A percentile compares a stretch with the other conserved stretches of the same genome.
These are phyloP conservation scores for Diplazon laetatorius DNA, from an alignment of 2,888 invertebrate species.

Conservation along the genomic window DNA sequence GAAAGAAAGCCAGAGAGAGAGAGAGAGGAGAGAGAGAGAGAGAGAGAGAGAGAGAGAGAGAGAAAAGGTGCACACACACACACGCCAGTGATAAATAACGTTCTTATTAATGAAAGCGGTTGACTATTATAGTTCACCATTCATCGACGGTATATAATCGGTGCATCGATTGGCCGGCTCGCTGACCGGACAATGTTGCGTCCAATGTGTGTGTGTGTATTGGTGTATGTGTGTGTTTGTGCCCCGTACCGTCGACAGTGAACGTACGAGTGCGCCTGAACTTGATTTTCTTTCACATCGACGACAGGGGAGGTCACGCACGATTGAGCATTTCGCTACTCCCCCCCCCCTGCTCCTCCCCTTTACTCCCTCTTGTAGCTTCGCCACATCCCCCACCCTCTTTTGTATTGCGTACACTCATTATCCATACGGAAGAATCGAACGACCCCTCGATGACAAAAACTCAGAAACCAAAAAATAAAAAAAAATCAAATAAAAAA, in stretches of 20 bases:
- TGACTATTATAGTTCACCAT: conserved; percentile 59
- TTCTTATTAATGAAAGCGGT: conserved; percentile 56
- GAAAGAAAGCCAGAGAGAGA: too few relatives aligned
- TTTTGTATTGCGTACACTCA: conserved; percentile 21
- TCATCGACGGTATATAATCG: conserved; percentile 60
- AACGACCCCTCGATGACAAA: neutral
- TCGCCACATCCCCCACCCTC: neutral
- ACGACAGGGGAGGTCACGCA: conserved; percentile 59
- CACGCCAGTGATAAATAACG: conserved; percentile 16
- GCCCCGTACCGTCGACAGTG: conserved; percentile 46
- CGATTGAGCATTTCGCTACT: conserved; percentile 45
- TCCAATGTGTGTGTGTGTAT: conserved; percentile 19
- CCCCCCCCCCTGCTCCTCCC: neutral
- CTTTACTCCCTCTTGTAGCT: neutral
- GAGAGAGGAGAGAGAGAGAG: neutral
- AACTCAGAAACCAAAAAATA: too few relatives aligned
- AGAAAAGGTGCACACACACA: neutral
- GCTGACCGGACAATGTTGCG: conserved; percentile 43
- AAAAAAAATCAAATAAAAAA: too few relatives aligned
- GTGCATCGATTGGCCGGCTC: conserved; percentile 55
- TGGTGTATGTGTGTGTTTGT: too few relatives aligned
- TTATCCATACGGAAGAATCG: conserved; percentile 5
- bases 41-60: neutral
- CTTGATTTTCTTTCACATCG: conserved; percentile 62
- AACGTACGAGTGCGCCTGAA: conserved; percentile 59